Conservation (phyloP, 92 coral and sea anemone genomes). For the Ricordea florida region DNA sequence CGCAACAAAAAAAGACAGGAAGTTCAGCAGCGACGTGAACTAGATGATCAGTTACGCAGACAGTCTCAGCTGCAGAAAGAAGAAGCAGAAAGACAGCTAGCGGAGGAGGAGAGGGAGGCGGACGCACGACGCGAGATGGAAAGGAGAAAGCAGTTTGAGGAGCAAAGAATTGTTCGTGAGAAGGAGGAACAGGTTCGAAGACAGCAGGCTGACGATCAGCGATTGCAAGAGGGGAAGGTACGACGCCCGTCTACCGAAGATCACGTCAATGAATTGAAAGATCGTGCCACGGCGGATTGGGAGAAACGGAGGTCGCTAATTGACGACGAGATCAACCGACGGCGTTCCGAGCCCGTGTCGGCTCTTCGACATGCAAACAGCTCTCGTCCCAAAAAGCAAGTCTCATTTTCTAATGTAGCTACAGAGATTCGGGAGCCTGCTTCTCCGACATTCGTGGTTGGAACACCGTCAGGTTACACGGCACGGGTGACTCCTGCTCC, state of each 20-base stretch:
- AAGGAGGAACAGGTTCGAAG: slow-evolving; percentile 89
- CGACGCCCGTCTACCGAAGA: slow-evolving; percentile 47
- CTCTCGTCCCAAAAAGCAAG: slow-evolving; percentile 81
- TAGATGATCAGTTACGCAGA: slow-evolving; percentile 70
- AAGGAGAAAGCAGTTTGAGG: slow-evolving; percentile 66
- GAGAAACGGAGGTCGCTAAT: slow-evolving; percentile 78
- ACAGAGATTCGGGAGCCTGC: slow-evolving; percentile 94
- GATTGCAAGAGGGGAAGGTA: slow-evolving; percentile 56
- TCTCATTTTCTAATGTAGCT: slow-evolving; percentile 87
- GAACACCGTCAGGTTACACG: slow-evolving; percentile 70
- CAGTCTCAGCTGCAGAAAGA: slow-evolving; percentile 49
- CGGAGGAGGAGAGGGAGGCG: slow-evolving; percentile 69
- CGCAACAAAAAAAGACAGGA: slow-evolving; percentile 55
- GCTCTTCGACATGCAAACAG: slow-evolving; percentile 53
- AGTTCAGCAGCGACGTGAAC: slow-evolving; percentile 71
- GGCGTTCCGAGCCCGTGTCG: slow-evolving; percentile 64
- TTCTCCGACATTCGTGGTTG: slow-evolving; percentile 82
- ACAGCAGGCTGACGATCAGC: slow-evolving; percentile 79
- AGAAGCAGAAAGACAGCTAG: slow-evolving; percentile 44
- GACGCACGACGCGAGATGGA: slow-evolving; percentile 67
- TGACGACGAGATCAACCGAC: slow-evolving; percentile 79
- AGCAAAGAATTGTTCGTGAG: slow-evolving; percentile 72
- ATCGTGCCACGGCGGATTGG: slow-evolving; percentile 80
- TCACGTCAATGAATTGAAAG: slow-evolving; percentile 79
- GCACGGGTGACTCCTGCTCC: slow-evolving; percentile 87